phyloP scores from a whole-genome alignment of 2,888 invertebrate genomes.

The Hydropsyche betteni region DNA sequence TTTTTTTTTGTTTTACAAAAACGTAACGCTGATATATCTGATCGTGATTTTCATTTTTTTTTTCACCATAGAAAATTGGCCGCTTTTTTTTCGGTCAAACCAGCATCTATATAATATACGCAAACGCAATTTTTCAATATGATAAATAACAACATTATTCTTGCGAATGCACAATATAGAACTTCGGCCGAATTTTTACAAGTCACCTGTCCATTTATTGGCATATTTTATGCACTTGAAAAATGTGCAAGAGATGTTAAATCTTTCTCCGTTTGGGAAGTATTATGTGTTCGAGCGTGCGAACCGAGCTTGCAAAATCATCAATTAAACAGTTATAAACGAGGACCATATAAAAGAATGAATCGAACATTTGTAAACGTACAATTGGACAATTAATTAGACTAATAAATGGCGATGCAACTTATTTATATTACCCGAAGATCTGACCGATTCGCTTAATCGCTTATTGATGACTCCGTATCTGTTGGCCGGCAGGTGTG shows the following conservation, averaged over 20 bases:
- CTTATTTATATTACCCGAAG: too few relatives aligned
- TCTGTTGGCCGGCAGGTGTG: conserved; percentile 25
- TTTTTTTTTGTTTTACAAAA: conserved; percentile 20
- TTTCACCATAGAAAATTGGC: conserved; percentile 2
- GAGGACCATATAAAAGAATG: too few relatives aligned
- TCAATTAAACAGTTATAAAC: too few relatives aligned
- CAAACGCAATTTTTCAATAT: conserved; percentile 10
- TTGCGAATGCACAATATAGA: neutral
- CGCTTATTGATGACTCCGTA: conserved; percentile 22
- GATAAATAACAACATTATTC: conserved; percentile 9
- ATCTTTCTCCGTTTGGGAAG: too few relatives aligned
- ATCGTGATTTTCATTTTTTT: conserved; percentile 29
- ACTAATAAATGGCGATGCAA: too few relatives aligned
- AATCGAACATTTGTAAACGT: too few relatives aligned
- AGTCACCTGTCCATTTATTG: neutral
- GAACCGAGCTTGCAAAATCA: too few relatives aligned
- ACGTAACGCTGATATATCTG: conserved; percentile 27
- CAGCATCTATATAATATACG: neutral
- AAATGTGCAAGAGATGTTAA: too few relatives aligned
- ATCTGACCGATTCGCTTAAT: conserved; percentile 6
- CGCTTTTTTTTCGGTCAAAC: neutral
- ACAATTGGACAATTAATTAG: too few relatives aligned
- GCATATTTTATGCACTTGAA: too few relatives aligned
- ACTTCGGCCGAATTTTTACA: neutral
- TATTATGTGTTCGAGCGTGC: too few relatives aligned